phyloP scores from a whole-genome alignment of 1,140 invertebrate species.

The Sesamia nonagrioides region DNA sequence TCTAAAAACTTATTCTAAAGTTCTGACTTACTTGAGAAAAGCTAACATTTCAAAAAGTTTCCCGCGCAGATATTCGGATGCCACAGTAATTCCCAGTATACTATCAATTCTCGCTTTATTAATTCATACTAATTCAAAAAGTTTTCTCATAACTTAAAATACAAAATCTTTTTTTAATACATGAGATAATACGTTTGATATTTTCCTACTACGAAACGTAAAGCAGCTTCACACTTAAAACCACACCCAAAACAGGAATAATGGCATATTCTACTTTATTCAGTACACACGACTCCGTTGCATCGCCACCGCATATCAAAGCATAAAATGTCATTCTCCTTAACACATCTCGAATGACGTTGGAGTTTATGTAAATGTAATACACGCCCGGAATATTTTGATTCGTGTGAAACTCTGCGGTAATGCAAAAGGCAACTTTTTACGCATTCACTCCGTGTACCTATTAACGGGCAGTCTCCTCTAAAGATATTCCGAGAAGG shows the following conservation, averaged over 20 bases:
- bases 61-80: constrained; percentile 11
- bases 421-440: constrained; percentile 68
- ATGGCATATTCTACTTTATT: constrained; percentile 31
- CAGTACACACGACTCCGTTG: constrained; percentile 46
- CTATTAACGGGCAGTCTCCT: constrained; percentile 68
- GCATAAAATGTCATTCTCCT: constrained; percentile 80
- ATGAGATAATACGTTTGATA: background rate
- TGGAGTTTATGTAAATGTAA: constrained; percentile 83
- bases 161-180: background rate
- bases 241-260: constrained; percentile 6
- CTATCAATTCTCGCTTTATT: constrained; percentile 32
- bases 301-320: constrained; percentile 76
- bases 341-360: constrained; percentile 82
- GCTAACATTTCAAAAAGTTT: constrained; percentile 33
- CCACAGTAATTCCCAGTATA: constrained; percentile 20
- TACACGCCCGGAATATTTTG: constrained; percentile 81
- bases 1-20: constrained; percentile 30
- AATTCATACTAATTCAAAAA: constrained; percentile 21
- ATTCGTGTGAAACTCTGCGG: constrained; percentile 61
- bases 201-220: background rate
- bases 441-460: constrained; percentile 72
- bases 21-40: constrained; percentile 24
- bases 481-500: constrained; percentile 61
- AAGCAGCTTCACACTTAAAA: constrained; percentile 9
- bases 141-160: background rate